These are phyloP conservation scores for Morelia viridis DNA, from an alignment of 2,797 vertebrate genomes.

Conservation along the genomic window DNA sequence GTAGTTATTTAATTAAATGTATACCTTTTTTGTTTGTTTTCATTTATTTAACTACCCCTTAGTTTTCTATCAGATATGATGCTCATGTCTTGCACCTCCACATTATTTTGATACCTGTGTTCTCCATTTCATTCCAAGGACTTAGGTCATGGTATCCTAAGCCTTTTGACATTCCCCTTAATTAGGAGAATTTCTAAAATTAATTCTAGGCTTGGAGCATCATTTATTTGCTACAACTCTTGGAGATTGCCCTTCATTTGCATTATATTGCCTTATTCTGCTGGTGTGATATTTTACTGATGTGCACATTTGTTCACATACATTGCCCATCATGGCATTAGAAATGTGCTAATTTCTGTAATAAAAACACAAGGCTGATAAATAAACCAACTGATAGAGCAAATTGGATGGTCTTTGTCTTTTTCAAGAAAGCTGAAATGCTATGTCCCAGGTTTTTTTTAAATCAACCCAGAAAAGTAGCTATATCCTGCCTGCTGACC, in stretches of 20 bases:
- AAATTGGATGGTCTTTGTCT: background rate
- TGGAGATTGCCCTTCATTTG: background rate
- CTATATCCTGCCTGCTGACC: constrained; percentile 18
- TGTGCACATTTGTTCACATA: background rate
- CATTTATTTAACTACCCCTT: background rate
- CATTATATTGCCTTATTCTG: background rate
- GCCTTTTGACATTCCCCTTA: background rate
- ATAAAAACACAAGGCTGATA: background rate
- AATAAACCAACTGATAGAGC: constrained; percentile 8
- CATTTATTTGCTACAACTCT: background rate
- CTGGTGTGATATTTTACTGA: background rate
- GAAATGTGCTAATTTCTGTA: background rate
- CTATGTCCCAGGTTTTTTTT: background rate
- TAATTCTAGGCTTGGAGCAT: background rate
- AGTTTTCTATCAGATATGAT: background rate
- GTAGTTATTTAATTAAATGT: background rate
- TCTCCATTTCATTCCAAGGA: background rate
- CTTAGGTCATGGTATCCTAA: background rate
- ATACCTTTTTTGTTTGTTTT: background rate
- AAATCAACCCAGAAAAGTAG: constrained; percentile 22
- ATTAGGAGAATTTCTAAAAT: background rate
- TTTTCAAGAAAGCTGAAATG: constrained; percentile 32
- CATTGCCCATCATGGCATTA: background rate
- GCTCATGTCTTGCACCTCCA: background rate
- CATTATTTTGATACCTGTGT: background rate